Evolutionary conservation across 2,113 vertebrate species (phyloP).

Genomic region (Salvelinus sp.): DNA sequence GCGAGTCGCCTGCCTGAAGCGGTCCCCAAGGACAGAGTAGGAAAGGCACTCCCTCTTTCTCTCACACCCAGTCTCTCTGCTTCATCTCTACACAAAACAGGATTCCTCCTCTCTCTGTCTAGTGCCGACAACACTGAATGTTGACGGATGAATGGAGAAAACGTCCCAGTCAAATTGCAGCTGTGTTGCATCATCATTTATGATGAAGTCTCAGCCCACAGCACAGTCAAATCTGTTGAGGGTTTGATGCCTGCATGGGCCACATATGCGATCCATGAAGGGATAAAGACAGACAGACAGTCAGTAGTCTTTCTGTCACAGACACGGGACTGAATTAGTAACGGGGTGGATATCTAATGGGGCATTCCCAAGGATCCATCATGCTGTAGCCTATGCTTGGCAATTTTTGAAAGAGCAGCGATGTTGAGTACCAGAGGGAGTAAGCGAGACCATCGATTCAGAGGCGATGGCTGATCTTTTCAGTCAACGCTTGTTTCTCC

Average conservation of each 20-base stretch:
- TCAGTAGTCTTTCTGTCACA: conserved; percentile 7
- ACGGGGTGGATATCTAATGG: neutral
- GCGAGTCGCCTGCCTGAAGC: neutral
- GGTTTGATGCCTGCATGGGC: no score
- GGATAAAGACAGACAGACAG: conserved; percentile 23
- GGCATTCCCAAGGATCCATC: neutral
- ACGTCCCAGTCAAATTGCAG: neutral
- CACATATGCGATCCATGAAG: neutral
- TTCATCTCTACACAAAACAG: neutral
- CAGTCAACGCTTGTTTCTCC: neutral
- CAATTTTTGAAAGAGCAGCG: neutral
- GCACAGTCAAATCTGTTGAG: neutral
- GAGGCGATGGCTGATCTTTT: neutral
- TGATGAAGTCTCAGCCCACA: neutral
- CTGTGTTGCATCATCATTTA: neutral
- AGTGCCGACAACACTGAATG: neutral
- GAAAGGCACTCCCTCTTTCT: neutral
- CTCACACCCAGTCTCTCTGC: neutral
- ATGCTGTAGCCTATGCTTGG: neutral
- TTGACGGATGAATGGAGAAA: neutral
- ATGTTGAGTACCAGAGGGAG: neutral
- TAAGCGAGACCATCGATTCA: neutral
- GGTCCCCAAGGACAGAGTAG: neutral
- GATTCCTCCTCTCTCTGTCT: neutral
- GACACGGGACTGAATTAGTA: conserved; percentile 5